These are phyloP conservation scores for Metacarcinus magister DNA, from an alignment of 2,888 invertebrate genomes.

Conservation along the genomic window DNA sequence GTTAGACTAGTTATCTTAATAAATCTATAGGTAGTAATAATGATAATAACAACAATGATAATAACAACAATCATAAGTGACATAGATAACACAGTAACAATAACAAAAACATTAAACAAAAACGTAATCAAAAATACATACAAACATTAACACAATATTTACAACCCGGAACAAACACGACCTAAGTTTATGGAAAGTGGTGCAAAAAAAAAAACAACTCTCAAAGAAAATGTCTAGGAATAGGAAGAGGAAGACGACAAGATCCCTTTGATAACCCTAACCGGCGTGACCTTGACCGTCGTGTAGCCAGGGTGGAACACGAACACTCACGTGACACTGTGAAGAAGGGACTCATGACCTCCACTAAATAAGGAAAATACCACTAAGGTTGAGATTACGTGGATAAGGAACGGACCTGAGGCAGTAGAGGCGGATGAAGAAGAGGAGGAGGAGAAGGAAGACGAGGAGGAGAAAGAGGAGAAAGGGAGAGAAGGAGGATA, in stretches of 20 bases:
- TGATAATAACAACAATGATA: not conserved
- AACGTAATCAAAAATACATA: not conserved
- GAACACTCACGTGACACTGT: not conserved
- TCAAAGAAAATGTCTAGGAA: not conserved
- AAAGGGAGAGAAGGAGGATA: not conserved
- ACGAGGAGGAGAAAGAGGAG: not conserved
- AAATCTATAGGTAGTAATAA: not conserved
- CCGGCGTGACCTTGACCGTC: not conserved
- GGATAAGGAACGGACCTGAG: not conserved
- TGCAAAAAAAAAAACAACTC: not conserved
- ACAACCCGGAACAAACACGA: not conserved
- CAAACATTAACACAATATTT: not conserved
- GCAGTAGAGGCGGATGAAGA: not conserved
- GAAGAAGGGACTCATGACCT: not conserved
- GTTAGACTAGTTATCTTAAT: too few relatives aligned
- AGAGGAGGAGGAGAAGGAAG: not conserved
- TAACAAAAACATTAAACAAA: not conserved
- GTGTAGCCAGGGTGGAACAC: not conserved
- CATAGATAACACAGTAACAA: not conserved
- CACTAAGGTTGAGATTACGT: not conserved
- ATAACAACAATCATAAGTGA: not conserved
- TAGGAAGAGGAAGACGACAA: not conserved
- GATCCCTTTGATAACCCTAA: not conserved
- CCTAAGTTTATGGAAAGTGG: not conserved
- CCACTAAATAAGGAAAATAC: not conserved